These are phyloP conservation scores for Macrosteles quadrilineatus DNA, from an alignment of 1,140 invertebrate species.

Conservation along the genomic window DNA sequence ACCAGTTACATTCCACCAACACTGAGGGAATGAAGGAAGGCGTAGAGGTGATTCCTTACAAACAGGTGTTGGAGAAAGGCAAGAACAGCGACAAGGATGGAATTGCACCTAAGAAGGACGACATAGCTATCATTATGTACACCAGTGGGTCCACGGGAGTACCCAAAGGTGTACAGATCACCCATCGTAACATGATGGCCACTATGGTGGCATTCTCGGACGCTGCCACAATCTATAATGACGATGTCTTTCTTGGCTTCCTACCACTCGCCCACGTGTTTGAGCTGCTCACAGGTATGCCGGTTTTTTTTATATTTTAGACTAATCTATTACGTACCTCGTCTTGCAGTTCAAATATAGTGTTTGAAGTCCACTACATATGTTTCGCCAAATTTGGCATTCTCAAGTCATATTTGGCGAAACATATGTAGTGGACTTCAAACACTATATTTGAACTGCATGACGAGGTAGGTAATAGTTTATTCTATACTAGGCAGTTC, in stretches of 20 bases:
- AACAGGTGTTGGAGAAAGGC: slow-evolving; percentile 55
- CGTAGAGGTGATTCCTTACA: slow-evolving; percentile 66
- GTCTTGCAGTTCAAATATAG: too few relatives aligned
- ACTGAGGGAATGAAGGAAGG: slow-evolving; percentile 66
- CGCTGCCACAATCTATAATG: slow-evolving; percentile 65
- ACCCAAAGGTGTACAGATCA: slow-evolving; percentile 83
- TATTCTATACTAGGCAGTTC: not conserved
- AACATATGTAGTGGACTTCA: too few relatives aligned
- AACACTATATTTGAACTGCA: too few relatives aligned
- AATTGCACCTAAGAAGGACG: slow-evolving; percentile 63
- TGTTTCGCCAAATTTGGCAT: too few relatives aligned
- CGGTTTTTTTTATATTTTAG: not conserved
- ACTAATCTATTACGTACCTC: too few relatives aligned
- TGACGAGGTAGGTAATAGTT: not conserved
- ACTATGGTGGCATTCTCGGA: slow-evolving; percentile 87
- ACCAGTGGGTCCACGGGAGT: slow-evolving; percentile 92
- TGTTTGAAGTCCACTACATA: too few relatives aligned
- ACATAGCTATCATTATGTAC: slow-evolving; percentile 95
- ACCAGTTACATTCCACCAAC: slow-evolving; percentile 73
- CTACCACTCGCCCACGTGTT: slow-evolving; percentile 97
- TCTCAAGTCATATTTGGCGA: too few relatives aligned
- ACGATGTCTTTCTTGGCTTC: slow-evolving; percentile 92
- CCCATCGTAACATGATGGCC: slow-evolving; percentile 88
- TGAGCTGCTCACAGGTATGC: slow-evolving; percentile 77
- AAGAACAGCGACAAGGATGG: slow-evolving; percentile 41